Conservation (phyloP, 2,888 invertebrate genomes). For the Melinaea marsaeus region DNA sequence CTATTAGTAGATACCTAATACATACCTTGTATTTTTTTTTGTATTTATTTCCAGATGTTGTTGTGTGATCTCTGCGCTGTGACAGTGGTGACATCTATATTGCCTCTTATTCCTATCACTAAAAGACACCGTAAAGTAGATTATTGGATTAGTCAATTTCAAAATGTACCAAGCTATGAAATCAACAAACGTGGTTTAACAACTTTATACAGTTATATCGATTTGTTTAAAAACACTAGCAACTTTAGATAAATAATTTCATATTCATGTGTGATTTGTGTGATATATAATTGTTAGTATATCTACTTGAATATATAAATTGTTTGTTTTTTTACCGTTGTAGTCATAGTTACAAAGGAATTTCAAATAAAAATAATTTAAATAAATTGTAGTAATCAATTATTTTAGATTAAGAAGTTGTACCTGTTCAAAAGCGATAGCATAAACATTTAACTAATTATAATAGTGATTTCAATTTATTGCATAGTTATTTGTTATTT, state of each 20-base stretch:
- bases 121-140: constrained; percentile 50
- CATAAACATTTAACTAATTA: no score
- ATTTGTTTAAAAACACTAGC: constrained; percentile 21
- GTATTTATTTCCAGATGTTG: constrained; percentile 50
- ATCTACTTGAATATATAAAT: neutral
- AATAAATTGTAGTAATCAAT: neutral
- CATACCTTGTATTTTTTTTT: neutral
- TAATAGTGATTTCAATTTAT: no score
- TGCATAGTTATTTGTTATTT: no score
- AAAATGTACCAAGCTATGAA: constrained; percentile 46
- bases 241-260: neutral
- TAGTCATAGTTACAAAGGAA: neutral
- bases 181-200: constrained; percentile 51
- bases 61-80: constrained; percentile 63
- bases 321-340: neutral
- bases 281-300: neutral
- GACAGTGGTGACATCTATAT: constrained; percentile 65
- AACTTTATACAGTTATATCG: constrained; percentile 43
- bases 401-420: neutral
- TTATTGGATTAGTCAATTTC: constrained; percentile 58
- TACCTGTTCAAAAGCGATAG: no score
- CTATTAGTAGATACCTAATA: no score
- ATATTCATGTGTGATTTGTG: neutral
- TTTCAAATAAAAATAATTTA: neutral
- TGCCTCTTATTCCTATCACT: constrained; percentile 56